Evolutionary conservation across 2,797 vertebrate species (phyloP), one percentile per base, ranked within the genome.

Genomic region (Sardinella longiceps): DNA sequence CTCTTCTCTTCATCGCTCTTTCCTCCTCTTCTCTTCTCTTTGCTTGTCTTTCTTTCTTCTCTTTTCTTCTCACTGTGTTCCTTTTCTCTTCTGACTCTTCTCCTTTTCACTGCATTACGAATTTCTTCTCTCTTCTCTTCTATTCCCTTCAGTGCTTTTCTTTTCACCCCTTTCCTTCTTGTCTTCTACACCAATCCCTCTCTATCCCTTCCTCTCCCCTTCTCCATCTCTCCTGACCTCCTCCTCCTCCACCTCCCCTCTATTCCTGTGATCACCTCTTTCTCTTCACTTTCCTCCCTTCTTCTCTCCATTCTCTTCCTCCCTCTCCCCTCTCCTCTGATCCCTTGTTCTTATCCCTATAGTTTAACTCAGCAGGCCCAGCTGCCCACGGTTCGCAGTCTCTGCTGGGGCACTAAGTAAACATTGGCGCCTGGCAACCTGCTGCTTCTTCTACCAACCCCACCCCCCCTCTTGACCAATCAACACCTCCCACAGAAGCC

Each of bases 401-500:
- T 70, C 30, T 7, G 60, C 28, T 7, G 60, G 14, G 25, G 60
- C 28, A 12, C 86, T 89, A 91, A 90, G 87, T 93, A 94, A 93
- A 93, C 89, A 91, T 87, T 7, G 90, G 86, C 83, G 88, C 83
- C 83, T 85, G 86, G 83, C 89, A 80, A 50, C 88, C 91, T 39
- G 82, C 90, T 86, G 90, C 74, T 85, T 48, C 7, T 48, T 10
- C 46, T 5, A 5, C 46, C 46, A 48, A 89, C 89, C 91, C 89
- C 88, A 90, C 89, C 90, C 90, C 91, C 89, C 90, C 90, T 90
- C 89, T 85, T 5, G 88, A 89, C 93, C 92, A 93, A 92, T 91
- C 89, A 91, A 88, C 82, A 46, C 89, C 91, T 89, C 90, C 91
- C 91, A 92, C 91, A 89, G 91, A 90, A 91, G 92, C 91, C 90